Evolutionary conservation across 2,797 vertebrate genomes (phyloP).

Genomic region (Muscicapa striata): DNA sequence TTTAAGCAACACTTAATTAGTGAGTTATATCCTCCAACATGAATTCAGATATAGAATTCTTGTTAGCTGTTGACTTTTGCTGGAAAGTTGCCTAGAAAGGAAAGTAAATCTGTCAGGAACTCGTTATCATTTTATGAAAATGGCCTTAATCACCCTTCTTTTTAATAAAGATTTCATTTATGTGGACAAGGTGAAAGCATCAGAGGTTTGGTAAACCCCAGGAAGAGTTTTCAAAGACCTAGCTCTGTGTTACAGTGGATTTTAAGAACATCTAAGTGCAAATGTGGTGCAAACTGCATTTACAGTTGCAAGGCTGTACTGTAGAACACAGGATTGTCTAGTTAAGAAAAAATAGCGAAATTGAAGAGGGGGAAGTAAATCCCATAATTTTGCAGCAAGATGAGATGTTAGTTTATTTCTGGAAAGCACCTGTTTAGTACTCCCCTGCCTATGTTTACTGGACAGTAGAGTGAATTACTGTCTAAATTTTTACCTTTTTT

Average conservation of each 20-base stretch:
- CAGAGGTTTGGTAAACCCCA: not conserved
- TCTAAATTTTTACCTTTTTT: not conserved
- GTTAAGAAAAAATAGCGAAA: not conserved
- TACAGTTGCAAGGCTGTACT: not conserved
- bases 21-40: not conserved
- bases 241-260: not conserved
- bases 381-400: not conserved
- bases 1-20: constrained; percentile 22
- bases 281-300: not conserved
- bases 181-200: not conserved
- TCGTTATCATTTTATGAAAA: not conserved
- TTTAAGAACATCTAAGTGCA: not conserved
- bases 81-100: constrained; percentile 1
- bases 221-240: not conserved
- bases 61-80: constrained; percentile 22
- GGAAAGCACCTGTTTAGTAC: not conserved
- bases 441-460: not conserved
- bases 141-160: not conserved
- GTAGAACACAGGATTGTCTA: not conserved
- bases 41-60: not conserved
- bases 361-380: not conserved
- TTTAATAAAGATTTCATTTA: not conserved
- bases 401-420: not conserved
- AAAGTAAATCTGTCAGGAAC: constrained; percentile 11
- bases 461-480: not conserved